Conservation (phyloP, 1,140 invertebrate genomes). For the Ceratina japonica region DNA sequence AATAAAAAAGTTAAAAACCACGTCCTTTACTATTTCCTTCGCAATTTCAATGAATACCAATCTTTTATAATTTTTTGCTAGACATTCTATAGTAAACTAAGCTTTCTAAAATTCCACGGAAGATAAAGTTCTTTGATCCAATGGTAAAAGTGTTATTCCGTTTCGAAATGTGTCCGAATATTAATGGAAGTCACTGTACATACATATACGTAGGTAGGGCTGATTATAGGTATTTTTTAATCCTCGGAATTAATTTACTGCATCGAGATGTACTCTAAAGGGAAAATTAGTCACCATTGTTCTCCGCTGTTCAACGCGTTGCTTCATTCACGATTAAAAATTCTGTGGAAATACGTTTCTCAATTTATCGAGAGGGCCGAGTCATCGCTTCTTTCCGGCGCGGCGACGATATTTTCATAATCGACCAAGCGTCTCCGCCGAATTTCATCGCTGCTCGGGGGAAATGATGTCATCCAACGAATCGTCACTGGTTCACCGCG, state of each 20-base stretch:
- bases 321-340: background rate
- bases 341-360: background rate
- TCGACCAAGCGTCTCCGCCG: background rate
- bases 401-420: background rate
- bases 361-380: background rate
- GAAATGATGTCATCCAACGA: conserved; percentile 51
- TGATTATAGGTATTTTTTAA: background rate
- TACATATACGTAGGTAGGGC: too few species aligned
- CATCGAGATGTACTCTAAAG: background rate
- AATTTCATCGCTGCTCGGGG: conserved; percentile 46
- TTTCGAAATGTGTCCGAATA: too few species aligned
- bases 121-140: too few species aligned
- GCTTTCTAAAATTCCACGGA: too few species aligned
- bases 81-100: too few species aligned
- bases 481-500: conserved; percentile 39
- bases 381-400: background rate
- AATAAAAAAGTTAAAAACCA: too few species aligned
- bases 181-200: too few species aligned
- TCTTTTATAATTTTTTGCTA: too few species aligned
- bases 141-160: too few species aligned
- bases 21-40: too few species aligned
- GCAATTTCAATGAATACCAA: too few species aligned
- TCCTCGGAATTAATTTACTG: background rate
- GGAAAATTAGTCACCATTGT: background rate
- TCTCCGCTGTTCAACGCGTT: background rate